Base-by-base conservation (phyloP, 1,140 invertebrate species). In the Monomorium pharaonis region DNA sequence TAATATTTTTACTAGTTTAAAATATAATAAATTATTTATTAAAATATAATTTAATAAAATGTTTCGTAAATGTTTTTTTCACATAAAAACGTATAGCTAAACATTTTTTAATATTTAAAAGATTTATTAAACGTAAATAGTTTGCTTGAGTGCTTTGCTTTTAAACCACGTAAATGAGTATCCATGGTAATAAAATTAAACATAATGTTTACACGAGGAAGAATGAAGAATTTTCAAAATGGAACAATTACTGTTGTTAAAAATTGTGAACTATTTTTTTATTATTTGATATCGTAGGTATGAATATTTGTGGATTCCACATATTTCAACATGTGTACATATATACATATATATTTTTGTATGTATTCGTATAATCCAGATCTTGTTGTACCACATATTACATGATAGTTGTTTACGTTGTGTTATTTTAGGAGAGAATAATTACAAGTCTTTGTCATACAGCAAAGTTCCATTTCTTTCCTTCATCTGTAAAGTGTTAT, bases 331-430 rank as follows among this genome's bases (percentile, higher is more conserved):
- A 80, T 56, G 21, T 67, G 21, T n/a, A 44, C 14, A 58, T 18
- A 81, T 44, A 78, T 18, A 78, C 5, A 72, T 58, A 83, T 70
- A 81, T 81, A 58, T 81, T 81, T 81, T 72, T 81, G 33, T 81
- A 81, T 70, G 21, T 58, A 77, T 81, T 70, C 65, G 5, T 44
- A 83, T 47, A 83, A 83, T 58, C 78, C 78, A 56, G 67, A 83
- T 47, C 27, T 74, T 72, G 51, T 37, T 81, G 9, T 83, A 83
- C 51, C 51, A 83, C 9, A 74, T 74, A 72, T 74, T 83, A 60
- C 67, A 83, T 72, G 16, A 74, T 37, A 44, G 14, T 67, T 51
- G n/a, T 70, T 74, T 47, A 10, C 24, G 1, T 80, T 77, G 4
- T 12, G 10, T 30, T 80, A 44, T 58, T 78, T 83, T 74, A 44